Percentiles rank a stretch among this genome's conserved stretches.
phyloP scores from a whole-genome alignment of 2,113 vertebrate species.

The Hyaena hyaena region DNA sequence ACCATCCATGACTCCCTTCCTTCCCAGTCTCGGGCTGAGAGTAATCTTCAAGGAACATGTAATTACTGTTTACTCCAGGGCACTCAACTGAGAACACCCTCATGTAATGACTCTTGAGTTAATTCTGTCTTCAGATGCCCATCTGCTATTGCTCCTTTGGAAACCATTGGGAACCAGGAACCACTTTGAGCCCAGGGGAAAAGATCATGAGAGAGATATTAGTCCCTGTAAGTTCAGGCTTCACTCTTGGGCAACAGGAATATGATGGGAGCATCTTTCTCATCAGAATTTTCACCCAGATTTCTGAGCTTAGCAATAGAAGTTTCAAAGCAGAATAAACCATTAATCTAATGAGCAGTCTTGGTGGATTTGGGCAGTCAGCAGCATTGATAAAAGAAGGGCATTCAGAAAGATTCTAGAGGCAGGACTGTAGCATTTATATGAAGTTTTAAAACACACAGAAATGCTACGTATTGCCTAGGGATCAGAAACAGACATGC shows the following conservation, averaged over 20 bases:
- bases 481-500: background rate
- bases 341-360: background rate
- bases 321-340: background rate
- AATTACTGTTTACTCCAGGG: constrained; percentile 72
- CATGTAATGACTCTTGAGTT: constrained; percentile 55
- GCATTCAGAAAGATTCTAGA: constrained; percentile 4
- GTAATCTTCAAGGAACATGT: constrained; percentile 67
- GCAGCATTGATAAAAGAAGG: background rate
- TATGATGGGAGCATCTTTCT: background rate
- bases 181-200: background rate
- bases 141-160: constrained; percentile 28
- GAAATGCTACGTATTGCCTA: background rate
- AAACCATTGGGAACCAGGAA: constrained; percentile 2
- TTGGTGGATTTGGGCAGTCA: background rate
- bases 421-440: background rate
- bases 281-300: background rate
- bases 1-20: constrained; percentile 26
- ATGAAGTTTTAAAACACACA: background rate
- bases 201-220: background rate
- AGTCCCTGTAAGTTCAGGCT: background rate
- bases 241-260: background rate
- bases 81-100: constrained; percentile 61
- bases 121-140: constrained; percentile 49
- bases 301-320: background rate
- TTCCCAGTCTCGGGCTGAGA: constrained; percentile 25